phyloP scores from a whole-genome alignment of 2,797 vertebrate genomes.

The Leucoraja ocellata region DNA sequence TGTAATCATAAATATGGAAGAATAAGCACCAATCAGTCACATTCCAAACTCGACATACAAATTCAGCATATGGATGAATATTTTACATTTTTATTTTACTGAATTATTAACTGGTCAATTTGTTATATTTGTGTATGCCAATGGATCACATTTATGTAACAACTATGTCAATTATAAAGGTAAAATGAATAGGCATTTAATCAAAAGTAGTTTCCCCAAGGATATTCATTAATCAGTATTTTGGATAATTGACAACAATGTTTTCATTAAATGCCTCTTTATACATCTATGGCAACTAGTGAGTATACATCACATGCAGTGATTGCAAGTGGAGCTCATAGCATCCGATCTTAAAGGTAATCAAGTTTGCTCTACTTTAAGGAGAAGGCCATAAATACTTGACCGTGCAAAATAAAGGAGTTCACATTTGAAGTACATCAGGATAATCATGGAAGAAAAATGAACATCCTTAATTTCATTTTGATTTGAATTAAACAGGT shows the following conservation, averaged over 20 bases:
- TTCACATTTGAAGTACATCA: neutral
- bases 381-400: neutral
- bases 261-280: neutral
- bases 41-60: neutral
- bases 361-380: neutral
- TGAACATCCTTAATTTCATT: too few relatives aligned
- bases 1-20: neutral
- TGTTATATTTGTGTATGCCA: neutral
- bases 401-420: neutral
- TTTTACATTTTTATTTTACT: slow-evolving; percentile 23
- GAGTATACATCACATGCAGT: neutral
- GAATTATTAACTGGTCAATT: neutral
- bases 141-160: neutral
- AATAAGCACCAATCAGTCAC: neutral
- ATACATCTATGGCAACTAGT: neutral
- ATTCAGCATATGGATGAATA: neutral
- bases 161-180: neutral
- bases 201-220: neutral
- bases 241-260: neutral
- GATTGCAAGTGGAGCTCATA: neutral
- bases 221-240: slow-evolving; percentile 22
- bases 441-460: too few relatives aligned
- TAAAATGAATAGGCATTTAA: neutral
- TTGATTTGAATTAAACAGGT: too few relatives aligned
- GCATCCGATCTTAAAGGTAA: neutral